Evolutionary conservation across 2,888 invertebrate species (phyloP).

Genomic region (Nomada ruficornis): DNA sequence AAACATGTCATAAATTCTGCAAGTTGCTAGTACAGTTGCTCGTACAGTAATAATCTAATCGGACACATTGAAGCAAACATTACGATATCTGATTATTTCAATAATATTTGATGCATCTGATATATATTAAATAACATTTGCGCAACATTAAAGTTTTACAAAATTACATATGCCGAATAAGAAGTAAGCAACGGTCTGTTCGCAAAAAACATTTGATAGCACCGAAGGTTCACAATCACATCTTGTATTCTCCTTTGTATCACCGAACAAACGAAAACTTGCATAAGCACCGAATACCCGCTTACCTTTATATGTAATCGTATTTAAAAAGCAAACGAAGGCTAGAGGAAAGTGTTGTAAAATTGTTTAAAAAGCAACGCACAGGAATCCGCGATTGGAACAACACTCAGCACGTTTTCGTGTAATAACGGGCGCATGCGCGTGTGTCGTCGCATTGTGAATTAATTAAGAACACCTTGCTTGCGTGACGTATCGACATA

Average conservation of each 20-base stretch:
- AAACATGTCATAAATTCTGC: slow-evolving; percentile 53
- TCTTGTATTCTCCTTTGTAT: background rate
- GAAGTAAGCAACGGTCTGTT: background rate
- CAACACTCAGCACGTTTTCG: slow-evolving; percentile 47
- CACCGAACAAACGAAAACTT: background rate
- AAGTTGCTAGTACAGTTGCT: background rate
- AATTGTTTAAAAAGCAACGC: background rate
- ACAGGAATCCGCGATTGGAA: background rate
- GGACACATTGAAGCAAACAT: background rate
- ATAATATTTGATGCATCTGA: background rate
- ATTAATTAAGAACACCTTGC: background rate
- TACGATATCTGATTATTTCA: background rate
- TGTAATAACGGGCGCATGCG: slow-evolving; percentile 42
- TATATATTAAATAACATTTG: background rate
- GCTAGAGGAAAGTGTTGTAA: background rate
- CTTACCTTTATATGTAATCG: slow-evolving; percentile 34
- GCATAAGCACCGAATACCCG: background rate
- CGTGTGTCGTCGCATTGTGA: slow-evolving; percentile 13
- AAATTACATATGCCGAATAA: background rate
- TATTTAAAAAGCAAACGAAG: slow-evolving; percentile 1
- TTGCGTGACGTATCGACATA: no score
- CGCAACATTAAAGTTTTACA: background rate
- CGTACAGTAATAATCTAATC: background rate
- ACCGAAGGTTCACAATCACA: background rate
- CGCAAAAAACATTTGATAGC: background rate